Evolutionary conservation across 2,888 invertebrate genomes (phyloP).

Genomic region (Eutolmus rufibarbis): DNA sequence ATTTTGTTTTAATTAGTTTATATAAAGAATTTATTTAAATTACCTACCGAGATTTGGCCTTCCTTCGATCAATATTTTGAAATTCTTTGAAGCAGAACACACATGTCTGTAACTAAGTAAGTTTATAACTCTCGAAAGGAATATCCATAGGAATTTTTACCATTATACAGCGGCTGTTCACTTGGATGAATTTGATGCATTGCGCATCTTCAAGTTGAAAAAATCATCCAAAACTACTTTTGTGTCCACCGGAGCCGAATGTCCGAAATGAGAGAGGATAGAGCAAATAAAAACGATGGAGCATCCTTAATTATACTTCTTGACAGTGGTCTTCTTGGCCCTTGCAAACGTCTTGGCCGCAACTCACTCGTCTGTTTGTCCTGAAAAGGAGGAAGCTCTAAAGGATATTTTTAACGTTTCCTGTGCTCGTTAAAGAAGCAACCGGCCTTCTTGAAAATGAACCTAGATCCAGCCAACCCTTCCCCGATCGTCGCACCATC

Average conservation of each 20-base stretch:
- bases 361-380: not conserved
- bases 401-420: constrained; percentile 14
- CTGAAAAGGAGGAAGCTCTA: not conserved
- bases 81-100: not conserved
- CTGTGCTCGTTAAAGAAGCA: not conserved
- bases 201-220: not conserved
- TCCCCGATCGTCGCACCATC: not conserved
- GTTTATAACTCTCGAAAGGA: not conserved
- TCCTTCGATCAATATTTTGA: not conserved
- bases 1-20: too few relatives aligned
- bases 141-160: not conserved
- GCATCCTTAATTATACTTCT: constrained; percentile 4
- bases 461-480: not conserved
- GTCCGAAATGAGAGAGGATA: not conserved
- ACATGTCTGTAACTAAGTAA: not conserved
- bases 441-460: not conserved
- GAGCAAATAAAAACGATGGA: not conserved
- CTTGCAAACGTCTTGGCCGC: not conserved
- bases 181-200: not conserved
- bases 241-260: not conserved
- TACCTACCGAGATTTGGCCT: too few relatives aligned
- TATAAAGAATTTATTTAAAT: too few relatives aligned
- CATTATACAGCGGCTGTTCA: not conserved
- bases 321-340: not conserved
- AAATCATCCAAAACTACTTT: not conserved